These are phyloP conservation scores for Eupsittula cactorum DNA, from an alignment of 2,113 vertebrate species.

Conservation along the genomic window DNA sequence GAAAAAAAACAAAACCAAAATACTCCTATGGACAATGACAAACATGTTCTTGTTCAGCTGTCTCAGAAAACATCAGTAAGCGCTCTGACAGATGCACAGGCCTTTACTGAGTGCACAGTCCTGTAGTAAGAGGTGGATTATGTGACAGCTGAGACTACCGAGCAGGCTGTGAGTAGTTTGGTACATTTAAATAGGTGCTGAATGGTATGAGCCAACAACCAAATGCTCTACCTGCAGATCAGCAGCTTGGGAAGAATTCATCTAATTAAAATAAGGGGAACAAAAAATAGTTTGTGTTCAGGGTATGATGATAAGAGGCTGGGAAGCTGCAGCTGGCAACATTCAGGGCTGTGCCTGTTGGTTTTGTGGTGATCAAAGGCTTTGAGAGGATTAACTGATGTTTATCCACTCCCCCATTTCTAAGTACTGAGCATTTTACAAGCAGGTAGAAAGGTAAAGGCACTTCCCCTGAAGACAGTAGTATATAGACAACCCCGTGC, in stretches of 20 bases:
- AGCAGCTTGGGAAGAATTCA: neutral
- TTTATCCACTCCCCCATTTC: neutral
- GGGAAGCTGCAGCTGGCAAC: neutral
- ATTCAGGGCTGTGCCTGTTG: neutral
- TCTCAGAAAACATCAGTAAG: neutral
- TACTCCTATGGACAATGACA: neutral
- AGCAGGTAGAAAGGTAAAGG: neutral
- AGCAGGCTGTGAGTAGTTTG: neutral
- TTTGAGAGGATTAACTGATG: neutral
- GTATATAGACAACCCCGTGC: neutral
- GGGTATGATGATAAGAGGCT: neutral
- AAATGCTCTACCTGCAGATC: neutral
- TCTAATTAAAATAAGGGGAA: neutral
- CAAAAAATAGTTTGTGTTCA: neutral
- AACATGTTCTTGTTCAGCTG: neutral
- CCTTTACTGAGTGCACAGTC: neutral
- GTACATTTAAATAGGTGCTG: neutral
- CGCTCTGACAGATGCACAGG: neutral
- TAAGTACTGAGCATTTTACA: neutral
- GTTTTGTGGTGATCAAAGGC: neutral
- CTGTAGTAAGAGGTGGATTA: neutral
- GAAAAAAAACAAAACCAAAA: fast-evolving
- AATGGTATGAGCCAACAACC: neutral
- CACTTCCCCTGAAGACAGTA: neutral
- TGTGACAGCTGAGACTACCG: neutral